These are phyloP conservation scores for Coelogynopora nodosa DNA, from an alignment of 2,888 invertebrate genomes.

Conservation along the genomic window DNA sequence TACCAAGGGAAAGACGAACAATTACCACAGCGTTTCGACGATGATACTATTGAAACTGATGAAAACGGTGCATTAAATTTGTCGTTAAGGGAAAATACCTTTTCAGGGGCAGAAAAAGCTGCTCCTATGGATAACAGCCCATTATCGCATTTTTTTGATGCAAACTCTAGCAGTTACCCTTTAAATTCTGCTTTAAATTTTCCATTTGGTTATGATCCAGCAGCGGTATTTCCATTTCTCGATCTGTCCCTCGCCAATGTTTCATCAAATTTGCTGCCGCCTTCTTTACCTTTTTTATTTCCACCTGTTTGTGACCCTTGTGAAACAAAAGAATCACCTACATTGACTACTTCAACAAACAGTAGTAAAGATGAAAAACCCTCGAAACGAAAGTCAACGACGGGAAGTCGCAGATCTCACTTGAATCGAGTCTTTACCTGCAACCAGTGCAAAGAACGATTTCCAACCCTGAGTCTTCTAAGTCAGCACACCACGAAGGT, in stretches of 20 bases:
- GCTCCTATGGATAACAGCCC: not conserved
- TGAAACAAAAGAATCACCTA: not conserved
- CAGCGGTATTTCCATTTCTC: not conserved
- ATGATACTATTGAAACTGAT: not conserved
- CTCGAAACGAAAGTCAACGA: not conserved
- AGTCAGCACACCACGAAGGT: conserved; percentile 33
- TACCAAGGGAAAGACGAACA: not conserved
- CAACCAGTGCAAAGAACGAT: conserved; percentile 41
- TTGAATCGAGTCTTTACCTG: conserved; percentile 35
- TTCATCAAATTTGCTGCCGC: not conserved
- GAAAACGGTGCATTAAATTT: not conserved
- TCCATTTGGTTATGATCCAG: too few relatives aligned
- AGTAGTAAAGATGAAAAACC: not conserved
- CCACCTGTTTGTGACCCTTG: not conserved
- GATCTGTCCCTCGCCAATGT: not conserved
- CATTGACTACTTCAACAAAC: not conserved
- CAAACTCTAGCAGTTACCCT: too few relatives aligned
- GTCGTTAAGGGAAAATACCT: not conserved
- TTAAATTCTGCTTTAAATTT: not conserved
- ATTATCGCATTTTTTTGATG: too few relatives aligned
- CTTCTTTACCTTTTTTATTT: not conserved
- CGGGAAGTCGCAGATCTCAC: not conserved
- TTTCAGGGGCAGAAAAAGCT: not conserved
- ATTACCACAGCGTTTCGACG: not conserved
- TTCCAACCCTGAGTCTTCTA: conserved; percentile 38